Base-by-base conservation (phyloP, 2,113 vertebrate species). In the Hystrix brachyura region DNA sequence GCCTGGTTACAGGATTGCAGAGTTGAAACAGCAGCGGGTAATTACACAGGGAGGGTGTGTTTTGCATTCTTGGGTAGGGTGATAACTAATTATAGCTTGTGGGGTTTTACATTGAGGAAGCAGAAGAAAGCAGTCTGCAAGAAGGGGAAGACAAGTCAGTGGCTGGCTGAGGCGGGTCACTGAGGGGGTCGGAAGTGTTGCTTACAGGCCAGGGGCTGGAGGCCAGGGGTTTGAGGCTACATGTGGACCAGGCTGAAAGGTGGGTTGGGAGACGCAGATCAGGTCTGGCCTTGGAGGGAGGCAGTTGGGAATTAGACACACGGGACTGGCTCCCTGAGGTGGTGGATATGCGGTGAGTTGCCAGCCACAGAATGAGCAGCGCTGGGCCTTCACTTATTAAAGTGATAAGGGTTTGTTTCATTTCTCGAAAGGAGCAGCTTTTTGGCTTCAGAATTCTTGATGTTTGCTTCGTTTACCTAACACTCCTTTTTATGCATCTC, bases 331-430 rank as follows among this genome's bases (percentile, higher is more conserved):
- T 43, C 23, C 2, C 4, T 29, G 82, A 5, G 4, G 27, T 38
- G 7, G 17, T 0, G 32, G 6, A 57, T 55, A 0, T 1, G 0
- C 2, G n/a, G 12, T 0, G 0, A 1, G 4, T 71, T 18, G 15
- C 46, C 1, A 51, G 5, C 19, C 57, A 2, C n/a, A 17, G 43
- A 38, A 2, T 25, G 13, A 21, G 60, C 76, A 57, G 21, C 10
- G 5, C 53, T 43, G 43, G 72, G 51, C 12, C 51, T 74, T 69
- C 17, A 0, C 34, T 79, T 46, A 29, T 3, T 18, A 2, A 34
- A 13, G 43, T 32, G 59, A 32, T n/a, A 13, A 14, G 72, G 46
- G 8, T 38, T 19, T 23, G 23, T 0, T 82, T 34, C 34, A 23
- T 65, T 69, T 43, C 46, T 13, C 6, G 11, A 27, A 34, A n/a